These are phyloP conservation scores for Deladenus siricidicola DNA, from an alignment of 2,888 invertebrate species.

Conservation along the genomic window DNA sequence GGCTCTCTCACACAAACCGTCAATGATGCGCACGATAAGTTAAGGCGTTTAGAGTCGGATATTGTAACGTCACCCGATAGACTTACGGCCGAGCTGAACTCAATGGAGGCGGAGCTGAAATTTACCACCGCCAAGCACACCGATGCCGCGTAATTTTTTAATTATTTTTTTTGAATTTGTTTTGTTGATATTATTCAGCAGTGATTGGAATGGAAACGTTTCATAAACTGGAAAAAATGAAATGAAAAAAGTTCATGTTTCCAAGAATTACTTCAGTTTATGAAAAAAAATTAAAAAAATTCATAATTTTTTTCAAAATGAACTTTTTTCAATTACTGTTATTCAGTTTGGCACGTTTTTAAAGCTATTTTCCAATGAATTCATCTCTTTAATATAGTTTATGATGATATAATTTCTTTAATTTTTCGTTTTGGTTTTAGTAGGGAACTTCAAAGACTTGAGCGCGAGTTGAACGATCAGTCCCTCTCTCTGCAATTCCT, in stretches of 20 bases:
- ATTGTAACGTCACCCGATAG: slow-evolving; percentile 16
- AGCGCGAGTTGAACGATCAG: slow-evolving; percentile 13
- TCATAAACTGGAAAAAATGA: no score
- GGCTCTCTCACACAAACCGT: neutral
- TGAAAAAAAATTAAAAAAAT: neutral
- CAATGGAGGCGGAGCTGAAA: slow-evolving; percentile 10
- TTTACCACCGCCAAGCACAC: neutral
- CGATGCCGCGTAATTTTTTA: neutral
- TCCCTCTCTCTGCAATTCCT: neutral
- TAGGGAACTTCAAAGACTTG: slow-evolving; percentile 4
- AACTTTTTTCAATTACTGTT: neutral
- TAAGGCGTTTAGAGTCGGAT: slow-evolving; percentile 13
- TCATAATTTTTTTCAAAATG: no score
- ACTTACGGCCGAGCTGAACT: slow-evolving; percentile 7
- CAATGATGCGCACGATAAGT: slow-evolving; percentile 8
- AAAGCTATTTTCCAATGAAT: neutral
- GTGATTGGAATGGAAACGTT: neutral
- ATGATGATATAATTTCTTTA: neutral
- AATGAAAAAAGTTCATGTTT: no score
- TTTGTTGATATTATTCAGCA: neutral
- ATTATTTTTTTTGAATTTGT: neutral
- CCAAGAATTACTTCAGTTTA: no score
- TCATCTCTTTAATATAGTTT: no score
- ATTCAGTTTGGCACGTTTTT: neutral
- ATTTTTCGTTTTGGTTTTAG: slow-evolving; percentile 3